Conservation (phyloP, 1,140 invertebrate species). For the Bombus pascuorum region DNA sequence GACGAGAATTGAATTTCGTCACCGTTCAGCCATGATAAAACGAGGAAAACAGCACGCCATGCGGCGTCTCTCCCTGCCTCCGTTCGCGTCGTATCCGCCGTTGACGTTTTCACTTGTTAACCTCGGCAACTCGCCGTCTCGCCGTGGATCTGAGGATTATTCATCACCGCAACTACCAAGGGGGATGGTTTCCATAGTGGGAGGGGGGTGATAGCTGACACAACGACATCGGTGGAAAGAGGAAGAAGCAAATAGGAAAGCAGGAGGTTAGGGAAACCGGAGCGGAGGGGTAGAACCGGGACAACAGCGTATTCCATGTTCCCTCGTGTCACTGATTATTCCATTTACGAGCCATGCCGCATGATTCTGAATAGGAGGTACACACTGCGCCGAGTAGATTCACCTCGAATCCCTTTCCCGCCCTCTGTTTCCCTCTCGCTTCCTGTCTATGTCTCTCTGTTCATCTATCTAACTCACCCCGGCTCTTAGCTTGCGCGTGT, state of each 20-base stretch:
- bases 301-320: constrained; percentile 72
- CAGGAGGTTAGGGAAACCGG: constrained; percentile 60
- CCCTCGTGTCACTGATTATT: constrained; percentile 80
- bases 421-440: constrained; percentile 39
- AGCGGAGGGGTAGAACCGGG: constrained; percentile 51
- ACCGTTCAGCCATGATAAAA: constrained; percentile 42
- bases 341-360: constrained; percentile 75
- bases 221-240: constrained; percentile 33
- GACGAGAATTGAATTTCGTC: constrained; percentile 42
- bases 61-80: background rate
- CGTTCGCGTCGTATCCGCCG: constrained; percentile 7
- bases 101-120: constrained; percentile 70
- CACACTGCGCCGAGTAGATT: constrained; percentile 61
- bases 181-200: constrained; percentile 69
- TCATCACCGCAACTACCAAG: constrained; percentile 75
- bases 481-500: constrained; percentile 5
- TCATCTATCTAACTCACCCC: background rate
- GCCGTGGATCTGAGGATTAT: constrained; percentile 75
- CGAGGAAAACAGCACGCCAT: background rate
- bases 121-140: constrained; percentile 74
- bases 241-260: constrained; percentile 45
- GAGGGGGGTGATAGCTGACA: constrained; percentile 34
- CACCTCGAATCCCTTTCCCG: constrained; percentile 46
- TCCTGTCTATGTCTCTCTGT: background rate
- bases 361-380: constrained; percentile 75